Base-by-base conservation (phyloP, 2,113 vertebrate genomes). In the Oreotrochilus melanogaster region DNA sequence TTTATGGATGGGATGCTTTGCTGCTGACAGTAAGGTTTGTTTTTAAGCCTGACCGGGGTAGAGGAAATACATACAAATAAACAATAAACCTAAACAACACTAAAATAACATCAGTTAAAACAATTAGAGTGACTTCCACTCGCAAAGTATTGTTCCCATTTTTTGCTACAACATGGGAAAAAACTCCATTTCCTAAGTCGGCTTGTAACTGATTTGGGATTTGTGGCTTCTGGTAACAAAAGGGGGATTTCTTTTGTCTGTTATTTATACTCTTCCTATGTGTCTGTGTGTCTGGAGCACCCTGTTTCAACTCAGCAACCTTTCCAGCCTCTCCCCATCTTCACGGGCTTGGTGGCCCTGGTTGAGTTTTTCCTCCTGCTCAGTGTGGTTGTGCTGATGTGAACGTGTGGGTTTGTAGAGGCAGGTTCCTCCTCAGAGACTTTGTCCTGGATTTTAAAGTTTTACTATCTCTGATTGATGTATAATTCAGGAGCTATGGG, bases 51-150 rank as follows among this genome's bases (percentile, higher is more conserved):
- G 96, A 95, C 91, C 92, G 6, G 42, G 45, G 69, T 54, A 95
- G 94, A 98, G 98, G 98, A 98, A 98, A 98, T 86, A 92, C 97
- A 98, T 90, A 92, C 97, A 97, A 98, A 98, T 97, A 98, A 98
- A 97, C 97, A 97, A 92, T 97, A 97, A 98, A 97, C 97, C 97
- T 97, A 97, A 98, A 97, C 94, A 97, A 96, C 97, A 96, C 96
- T 93, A 96, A 98, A 98, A 98, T 98, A 98, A 98, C 98, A 97
- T 91, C 95, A 82, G 97, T 97, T 97, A 97, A 97, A 98, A 98
- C 98, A 98, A 98, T 98, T 95, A 96, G 86, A 93, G 95, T 95
- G 89, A 97, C 69, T 92, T 97, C 97, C 97, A 97, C 86, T 96
- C 35, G 0, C 33, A 8, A 85, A 92, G 97, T 96, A 98, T 98